phyloP scores from a whole-genome alignment of 2,888 invertebrate genomes.

The Leptodirus hochenwartii region DNA sequence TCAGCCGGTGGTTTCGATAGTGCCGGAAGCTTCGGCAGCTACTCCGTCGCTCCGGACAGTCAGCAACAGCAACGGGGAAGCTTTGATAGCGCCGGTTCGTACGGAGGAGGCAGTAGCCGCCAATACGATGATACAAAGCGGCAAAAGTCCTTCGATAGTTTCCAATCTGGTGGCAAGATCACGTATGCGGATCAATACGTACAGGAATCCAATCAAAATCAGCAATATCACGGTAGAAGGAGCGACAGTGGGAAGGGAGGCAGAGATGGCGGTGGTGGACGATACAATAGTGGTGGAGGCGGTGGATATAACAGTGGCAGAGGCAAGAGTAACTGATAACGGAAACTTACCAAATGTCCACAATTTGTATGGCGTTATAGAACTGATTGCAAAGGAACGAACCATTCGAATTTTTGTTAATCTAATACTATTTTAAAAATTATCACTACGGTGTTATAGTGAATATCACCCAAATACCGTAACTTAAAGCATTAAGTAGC shows the following conservation, averaged over 20 bases:
- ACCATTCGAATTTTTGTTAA: too few relatives aligned
- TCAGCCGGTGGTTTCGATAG: slow-evolving; percentile 19
- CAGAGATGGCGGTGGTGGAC: slow-evolving; percentile 24
- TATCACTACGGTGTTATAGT: too few relatives aligned
- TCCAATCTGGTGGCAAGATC: slow-evolving; percentile 22
- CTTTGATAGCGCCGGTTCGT: slow-evolving; percentile 13
- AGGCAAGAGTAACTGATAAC: too few relatives aligned
- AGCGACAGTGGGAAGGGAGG: slow-evolving; percentile 19
- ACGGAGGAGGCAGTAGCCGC: slow-evolving; percentile 13
- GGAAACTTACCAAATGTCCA: too few relatives aligned
- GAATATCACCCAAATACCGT: too few relatives aligned
- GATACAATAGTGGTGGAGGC: slow-evolving; percentile 14
- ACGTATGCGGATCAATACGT: slow-evolving; percentile 28
- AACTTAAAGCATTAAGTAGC: too few relatives aligned
- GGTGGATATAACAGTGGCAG: too few relatives aligned
- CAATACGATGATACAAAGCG: slow-evolving; percentile 22
- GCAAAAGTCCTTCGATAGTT: slow-evolving; percentile 26
- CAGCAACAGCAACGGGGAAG: slow-evolving; percentile 3
- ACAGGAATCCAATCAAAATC: slow-evolving; percentile 25
- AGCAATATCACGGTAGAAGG: slow-evolving; percentile 22
- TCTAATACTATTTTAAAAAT: too few relatives aligned
- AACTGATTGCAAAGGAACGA: too few relatives aligned
- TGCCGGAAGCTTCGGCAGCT: slow-evolving; percentile 20
- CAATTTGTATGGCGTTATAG: too few relatives aligned
- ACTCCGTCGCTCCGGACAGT: slow-evolving; percentile 10